Conservation (phyloP, 2,113 vertebrate species). For the Mellivora capensis region DNA sequence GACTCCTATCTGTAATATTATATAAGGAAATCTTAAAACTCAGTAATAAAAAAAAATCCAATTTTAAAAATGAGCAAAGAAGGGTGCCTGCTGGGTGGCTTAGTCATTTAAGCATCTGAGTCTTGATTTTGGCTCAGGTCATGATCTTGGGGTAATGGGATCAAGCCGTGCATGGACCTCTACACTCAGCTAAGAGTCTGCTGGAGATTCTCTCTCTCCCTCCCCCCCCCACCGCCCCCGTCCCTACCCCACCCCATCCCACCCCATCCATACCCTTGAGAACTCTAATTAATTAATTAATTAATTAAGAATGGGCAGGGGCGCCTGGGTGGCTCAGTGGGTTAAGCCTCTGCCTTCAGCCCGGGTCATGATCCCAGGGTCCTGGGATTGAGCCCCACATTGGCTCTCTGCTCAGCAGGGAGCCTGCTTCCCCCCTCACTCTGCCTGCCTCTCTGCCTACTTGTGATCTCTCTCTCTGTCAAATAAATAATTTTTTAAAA, state of each 20-base stretch:
- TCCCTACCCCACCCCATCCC: not conserved
- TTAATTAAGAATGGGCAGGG: too few relatives aligned
- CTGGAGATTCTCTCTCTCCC: not conserved
- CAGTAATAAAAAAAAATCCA: not conserved
- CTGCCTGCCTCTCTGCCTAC: too few relatives aligned
- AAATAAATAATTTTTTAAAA: not conserved
- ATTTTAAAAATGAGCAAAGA: not conserved
- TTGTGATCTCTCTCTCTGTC: too few relatives aligned
- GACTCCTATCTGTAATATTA: not conserved
- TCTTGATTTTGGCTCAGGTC: not conserved
- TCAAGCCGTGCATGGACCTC: not conserved
- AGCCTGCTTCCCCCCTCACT: too few relatives aligned
- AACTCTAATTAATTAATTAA: not conserved
- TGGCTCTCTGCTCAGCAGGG: too few relatives aligned
- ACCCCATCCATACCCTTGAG: not conserved
- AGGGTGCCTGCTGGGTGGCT: not conserved
- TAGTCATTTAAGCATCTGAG: not conserved
- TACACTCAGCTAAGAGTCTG: not conserved
- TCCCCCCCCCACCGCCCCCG: too few relatives aligned
- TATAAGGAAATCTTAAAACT: not conserved
- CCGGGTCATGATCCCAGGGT: too few relatives aligned
- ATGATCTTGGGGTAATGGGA: not conserved
- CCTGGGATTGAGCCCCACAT: too few relatives aligned
- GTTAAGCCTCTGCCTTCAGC: too few relatives aligned
- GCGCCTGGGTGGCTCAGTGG: too few relatives aligned